These are phyloP conservation scores for Drosophila nasuta DNA, from an alignment of 1,140 invertebrate genomes.

Conservation along the genomic window DNA sequence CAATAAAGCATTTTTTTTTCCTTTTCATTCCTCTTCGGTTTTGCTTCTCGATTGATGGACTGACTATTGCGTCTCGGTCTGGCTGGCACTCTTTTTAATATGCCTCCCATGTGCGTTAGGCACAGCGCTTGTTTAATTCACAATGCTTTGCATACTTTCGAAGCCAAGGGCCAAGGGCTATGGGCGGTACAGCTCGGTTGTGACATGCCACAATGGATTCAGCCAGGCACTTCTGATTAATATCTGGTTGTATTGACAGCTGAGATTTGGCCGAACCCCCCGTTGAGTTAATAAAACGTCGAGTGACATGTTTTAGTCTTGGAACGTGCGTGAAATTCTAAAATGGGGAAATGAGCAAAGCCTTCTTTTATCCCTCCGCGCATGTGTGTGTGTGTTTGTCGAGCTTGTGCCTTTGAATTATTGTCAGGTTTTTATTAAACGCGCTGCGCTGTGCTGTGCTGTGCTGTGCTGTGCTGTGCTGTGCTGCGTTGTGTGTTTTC, in stretches of 20 bases:
- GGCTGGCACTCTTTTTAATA: constrained; percentile 65
- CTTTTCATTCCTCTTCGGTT: not conserved
- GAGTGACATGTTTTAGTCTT: constrained; percentile 68
- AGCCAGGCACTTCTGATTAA: constrained; percentile 67
- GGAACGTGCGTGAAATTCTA: constrained; percentile 63
- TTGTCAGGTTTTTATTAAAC: constrained; percentile 56
- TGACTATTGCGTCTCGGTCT: constrained; percentile 22
- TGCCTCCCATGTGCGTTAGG: constrained; percentile 58
- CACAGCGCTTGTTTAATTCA: constrained; percentile 47
- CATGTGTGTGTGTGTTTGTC: constrained; percentile 5
- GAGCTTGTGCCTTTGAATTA: constrained; percentile 27
- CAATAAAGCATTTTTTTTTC: constrained; percentile 58
- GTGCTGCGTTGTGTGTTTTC: constrained; percentile 32
- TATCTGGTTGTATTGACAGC: constrained; percentile 79
- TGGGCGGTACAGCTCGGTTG: not conserved
- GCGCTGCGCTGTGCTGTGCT: constrained; percentile 45
- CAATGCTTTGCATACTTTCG: constrained; percentile 60
- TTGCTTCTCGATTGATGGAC: constrained; percentile 52
- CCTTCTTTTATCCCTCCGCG: constrained; percentile 19
- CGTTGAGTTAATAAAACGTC: constrained; percentile 74
- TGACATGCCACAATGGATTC: constrained; percentile 51
- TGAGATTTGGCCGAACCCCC: constrained; percentile 61
- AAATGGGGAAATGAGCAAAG: constrained; percentile 50
- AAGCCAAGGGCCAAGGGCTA: not conserved
- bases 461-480: constrained; percentile 48